Conservation (phyloP, 1,140 invertebrate genomes). For the Samia ricini region DNA sequence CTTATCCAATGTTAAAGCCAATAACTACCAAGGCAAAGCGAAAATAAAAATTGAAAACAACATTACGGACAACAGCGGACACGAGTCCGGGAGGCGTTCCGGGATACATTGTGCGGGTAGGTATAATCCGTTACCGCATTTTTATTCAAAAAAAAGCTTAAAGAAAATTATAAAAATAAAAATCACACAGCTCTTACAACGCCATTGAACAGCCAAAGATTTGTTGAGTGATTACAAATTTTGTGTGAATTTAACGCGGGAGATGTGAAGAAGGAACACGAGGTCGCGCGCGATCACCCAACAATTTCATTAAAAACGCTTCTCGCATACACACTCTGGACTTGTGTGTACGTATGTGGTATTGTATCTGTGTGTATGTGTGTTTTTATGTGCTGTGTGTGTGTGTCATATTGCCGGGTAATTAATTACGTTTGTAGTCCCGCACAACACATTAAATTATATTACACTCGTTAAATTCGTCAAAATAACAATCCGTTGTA, state of each 20-base stretch:
- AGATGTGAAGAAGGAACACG: slow-evolving; percentile 46
- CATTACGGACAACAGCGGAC: slow-evolving; percentile 74
- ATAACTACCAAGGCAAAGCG: slow-evolving; percentile 75
- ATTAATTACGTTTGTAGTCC: too few relatives aligned
- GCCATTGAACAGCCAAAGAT: slow-evolving; percentile 65
- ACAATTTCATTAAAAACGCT: slow-evolving; percentile 45
- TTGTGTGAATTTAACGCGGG: slow-evolving; percentile 28
- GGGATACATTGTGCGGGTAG: slow-evolving; percentile 23
- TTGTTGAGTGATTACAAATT: slow-evolving; percentile 70
- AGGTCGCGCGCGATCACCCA: slow-evolving; percentile 61
- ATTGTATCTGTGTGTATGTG: background rate
- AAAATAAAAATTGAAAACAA: slow-evolving; percentile 68
- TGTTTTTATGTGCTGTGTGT: background rate
- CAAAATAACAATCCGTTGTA: too few relatives aligned
- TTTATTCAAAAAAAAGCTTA: slow-evolving; percentile 22
- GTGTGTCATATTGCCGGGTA: too few relatives aligned
- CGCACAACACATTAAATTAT: too few relatives aligned
- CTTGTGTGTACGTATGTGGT: slow-evolving; percentile 15
- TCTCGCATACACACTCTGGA: slow-evolving; percentile 60
- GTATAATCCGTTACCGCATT: slow-evolving; percentile 23
- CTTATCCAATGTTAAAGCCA: slow-evolving; percentile 70
- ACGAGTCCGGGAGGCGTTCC: slow-evolving; percentile 70
- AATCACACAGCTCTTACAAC: slow-evolving; percentile 71
- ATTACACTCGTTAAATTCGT: too few relatives aligned
- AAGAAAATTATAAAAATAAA: slow-evolving; percentile 39